phyloP scores from a whole-genome alignment of 1,140 invertebrate genomes.

The Drosophila seguyi region DNA sequence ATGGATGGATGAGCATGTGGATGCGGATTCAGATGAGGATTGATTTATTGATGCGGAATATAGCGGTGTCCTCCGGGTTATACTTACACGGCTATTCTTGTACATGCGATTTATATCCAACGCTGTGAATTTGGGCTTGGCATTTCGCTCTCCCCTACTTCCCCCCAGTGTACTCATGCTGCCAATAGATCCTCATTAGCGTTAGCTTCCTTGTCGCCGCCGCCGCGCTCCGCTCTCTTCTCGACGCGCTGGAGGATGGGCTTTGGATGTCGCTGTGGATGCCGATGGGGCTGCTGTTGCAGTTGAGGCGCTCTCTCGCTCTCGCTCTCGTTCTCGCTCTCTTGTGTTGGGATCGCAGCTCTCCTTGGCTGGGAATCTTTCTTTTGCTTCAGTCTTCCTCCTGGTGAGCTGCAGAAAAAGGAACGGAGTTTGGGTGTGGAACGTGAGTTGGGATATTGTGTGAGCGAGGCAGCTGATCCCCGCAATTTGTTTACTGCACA shows the following conservation, averaged over 20 bases:
- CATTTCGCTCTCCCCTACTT: constrained; percentile 90
- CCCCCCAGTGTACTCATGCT: constrained; percentile 96
- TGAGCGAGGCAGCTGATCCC: constrained; percentile 19
- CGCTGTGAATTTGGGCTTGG: constrained; percentile 96
- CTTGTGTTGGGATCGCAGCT: constrained; percentile 37
- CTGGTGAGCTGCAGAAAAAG: constrained; percentile 23
- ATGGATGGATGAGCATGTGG: neutral
- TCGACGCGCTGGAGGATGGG: constrained; percentile 44
- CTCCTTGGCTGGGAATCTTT: constrained; percentile 19
- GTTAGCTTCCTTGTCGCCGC: constrained; percentile 82
- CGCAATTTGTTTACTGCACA: constrained; percentile 65
- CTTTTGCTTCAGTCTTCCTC: constrained; percentile 54
- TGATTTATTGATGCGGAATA: too few relatives aligned
- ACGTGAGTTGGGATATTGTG: constrained; percentile 1
- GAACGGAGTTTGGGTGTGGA: constrained; percentile 7
- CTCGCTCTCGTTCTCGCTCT: too few relatives aligned
- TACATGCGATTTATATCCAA: constrained; percentile 99
- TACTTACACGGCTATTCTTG: constrained; percentile 92
- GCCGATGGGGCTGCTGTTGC: constrained; percentile 7
- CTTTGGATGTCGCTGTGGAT: constrained; percentile 30
- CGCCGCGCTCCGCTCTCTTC: constrained; percentile 72
- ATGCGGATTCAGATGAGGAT: neutral
- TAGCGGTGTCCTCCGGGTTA: neutral
- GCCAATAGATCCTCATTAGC: constrained; percentile 87
- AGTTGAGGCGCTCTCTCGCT: neutral